These are phyloP conservation scores for Pristiophorus japonicus DNA, from an alignment of 2,113 vertebrate genomes.

Conservation along the genomic window DNA sequence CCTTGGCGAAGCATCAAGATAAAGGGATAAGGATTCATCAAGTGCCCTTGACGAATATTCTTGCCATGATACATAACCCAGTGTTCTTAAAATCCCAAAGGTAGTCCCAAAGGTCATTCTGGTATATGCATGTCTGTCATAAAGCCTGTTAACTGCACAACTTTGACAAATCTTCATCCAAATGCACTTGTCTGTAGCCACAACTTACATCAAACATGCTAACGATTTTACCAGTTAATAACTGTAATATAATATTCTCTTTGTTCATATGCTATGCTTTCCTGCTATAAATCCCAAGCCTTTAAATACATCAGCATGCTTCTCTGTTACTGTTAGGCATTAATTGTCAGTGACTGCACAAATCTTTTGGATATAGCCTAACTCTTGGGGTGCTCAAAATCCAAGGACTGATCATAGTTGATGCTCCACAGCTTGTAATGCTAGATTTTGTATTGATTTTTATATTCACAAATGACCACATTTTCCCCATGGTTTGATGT, in stretches of 20 bases:
- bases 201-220: not conserved
- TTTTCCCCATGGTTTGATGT: not conserved
- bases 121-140: not conserved
- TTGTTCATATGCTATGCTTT: not conserved
- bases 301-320: not conserved
- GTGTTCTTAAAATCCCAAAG: not conserved
- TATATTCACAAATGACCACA: not conserved
- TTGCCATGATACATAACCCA: not conserved
- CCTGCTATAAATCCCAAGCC: not conserved
- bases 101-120: not conserved
- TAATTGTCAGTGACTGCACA: not conserved
- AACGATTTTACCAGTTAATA: not conserved
- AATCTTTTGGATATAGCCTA: not conserved
- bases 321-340: not conserved
- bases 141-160: not conserved
- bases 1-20: not conserved
- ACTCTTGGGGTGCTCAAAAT: not conserved
- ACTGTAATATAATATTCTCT: not conserved
- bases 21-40: not conserved
- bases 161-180: not conserved
- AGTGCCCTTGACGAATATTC: not conserved
- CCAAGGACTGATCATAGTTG: not conserved
- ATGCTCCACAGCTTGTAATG: not conserved
- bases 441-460: not conserved
- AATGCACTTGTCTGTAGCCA: not conserved